Conservation (phyloP, 2,797 vertebrate genomes). For the Tenualosa thibaudeaui region DNA sequence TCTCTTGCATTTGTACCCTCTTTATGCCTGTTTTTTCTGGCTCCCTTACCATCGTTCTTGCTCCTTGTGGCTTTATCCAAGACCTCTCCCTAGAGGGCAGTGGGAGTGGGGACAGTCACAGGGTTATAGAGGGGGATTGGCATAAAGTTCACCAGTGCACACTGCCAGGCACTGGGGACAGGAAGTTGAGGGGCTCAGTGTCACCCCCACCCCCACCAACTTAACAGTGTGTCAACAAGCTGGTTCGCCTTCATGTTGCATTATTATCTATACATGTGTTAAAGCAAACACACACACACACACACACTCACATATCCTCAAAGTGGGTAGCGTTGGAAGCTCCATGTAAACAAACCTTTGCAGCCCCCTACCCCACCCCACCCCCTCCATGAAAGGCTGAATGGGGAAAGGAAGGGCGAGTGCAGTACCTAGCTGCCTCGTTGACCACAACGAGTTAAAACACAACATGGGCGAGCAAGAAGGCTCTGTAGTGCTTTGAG, state of each 20-base stretch:
- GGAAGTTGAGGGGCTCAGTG: not conserved
- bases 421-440: not conserved
- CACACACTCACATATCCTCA: not conserved
- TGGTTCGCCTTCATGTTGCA: not conserved
- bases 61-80: not conserved
- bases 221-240: not conserved
- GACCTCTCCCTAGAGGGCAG: not conserved
- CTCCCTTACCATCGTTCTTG: not conserved
- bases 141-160: not conserved
- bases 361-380: not conserved
- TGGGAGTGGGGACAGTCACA: not conserved
- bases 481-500: constrained; percentile 64
- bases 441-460: constrained; percentile 48
- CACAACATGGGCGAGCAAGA: constrained; percentile 41
- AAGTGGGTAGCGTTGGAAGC: not conserved
- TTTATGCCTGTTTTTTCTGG: not conserved
- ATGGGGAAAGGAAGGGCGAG: not conserved
- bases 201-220: not conserved
- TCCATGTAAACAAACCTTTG: not conserved
- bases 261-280: not conserved
- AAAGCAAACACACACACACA: not conserved
- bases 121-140: not conserved
- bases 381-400: not conserved
- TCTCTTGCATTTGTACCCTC: not conserved
- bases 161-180: not conserved